Base-by-base conservation (phyloP, 2,888 invertebrate genomes). In the Amiota mariae region DNA sequence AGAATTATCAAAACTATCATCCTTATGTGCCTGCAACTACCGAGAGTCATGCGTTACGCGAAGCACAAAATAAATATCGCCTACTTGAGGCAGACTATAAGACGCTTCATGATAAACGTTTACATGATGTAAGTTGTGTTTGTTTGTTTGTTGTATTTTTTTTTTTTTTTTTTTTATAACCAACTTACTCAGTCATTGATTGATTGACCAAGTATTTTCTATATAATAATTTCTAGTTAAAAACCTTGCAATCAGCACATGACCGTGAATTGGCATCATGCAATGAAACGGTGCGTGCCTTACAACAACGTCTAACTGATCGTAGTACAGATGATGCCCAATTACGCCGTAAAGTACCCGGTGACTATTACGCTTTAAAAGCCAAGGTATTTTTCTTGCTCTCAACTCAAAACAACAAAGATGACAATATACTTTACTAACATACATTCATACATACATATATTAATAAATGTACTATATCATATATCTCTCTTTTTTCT, bases 11-110 rank as follows among this genome's bases (percentile, higher is more conserved):
- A 10, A 10, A 63, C n/a, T 81, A 82, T 36, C 78, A 76, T 11
- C 78, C 90, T 24, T 91, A 89, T 77, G 86, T 88, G 15, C 84
- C 87, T 70, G 87, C 88, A 59, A 88, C 82, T 74, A 86, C 87
- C 47, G 91, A 91, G 78, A 82, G 75, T 36, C 88, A 88, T 75
- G 85, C 88, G 13, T 76, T 90, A 13, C 89, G 87, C 76, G 89
- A 90, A 79, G 89, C 90, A 11, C 87, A 93, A 20, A 93, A 94
- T 79, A 94, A 94, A 80, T 90, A 95, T 64, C 93, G 93, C 85
- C 91, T 93, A 72, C 92, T 95, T 46, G 95, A 95, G 83, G 93
- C 93, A 76, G 95, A 96, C 85, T 94, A 94, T 82, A 94, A 94
- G 88, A 90, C 92, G 75, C 89, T 96, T 81, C 95, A 95, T 87